Evolutionary conservation across 2,888 invertebrate genomes (phyloP), one percentile per base, ranked within the genome.

Genomic region (Leptinotarsa tumamoca): DNA sequence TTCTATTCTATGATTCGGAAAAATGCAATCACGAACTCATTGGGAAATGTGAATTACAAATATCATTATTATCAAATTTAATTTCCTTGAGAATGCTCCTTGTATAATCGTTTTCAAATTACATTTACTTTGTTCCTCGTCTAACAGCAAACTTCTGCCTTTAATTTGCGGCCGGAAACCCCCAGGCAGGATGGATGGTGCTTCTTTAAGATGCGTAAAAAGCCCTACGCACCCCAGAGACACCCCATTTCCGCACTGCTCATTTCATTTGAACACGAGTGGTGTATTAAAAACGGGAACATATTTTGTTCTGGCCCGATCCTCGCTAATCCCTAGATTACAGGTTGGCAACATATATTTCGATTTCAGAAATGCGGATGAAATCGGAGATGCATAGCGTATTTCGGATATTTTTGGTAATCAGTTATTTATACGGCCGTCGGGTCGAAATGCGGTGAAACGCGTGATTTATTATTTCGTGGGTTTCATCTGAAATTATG

Each of bases 81-180:
- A 33, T 5, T 5, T 61, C 21, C 15, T 27, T 7, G 1, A 61
- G 10, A 43, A 4, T n/a, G 5, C 43, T 7, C 0, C 33, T 1
- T 10, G 43, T n/a, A 43, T 63, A 10, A 15, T 61, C 49, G 69
- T 69, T 56, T 69, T 69, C 17, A 58, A 56, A 58, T 69, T 18
- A 3, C 21, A 56, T 21, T 58, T 10, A 43, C n/a, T 21, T 27
- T 69, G 56, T 58, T 56, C 13, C 56, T 14, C 17, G 5, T 54
- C 33, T 10, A 27, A 54, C 68, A 27, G 54, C 52, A 23, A 58
- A 56, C 69, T 69, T 69, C 33, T 58, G 69, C 69, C 56, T 49
- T 33, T 43, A 69, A 69, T 69, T 69, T 54, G 69, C 58, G 56
- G 56, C 56, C 69, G 69, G 69, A 69, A 69, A 69, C n/a, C 69